A percentile compares a stretch with the other conserved stretches of the same genome.
Conservation (phyloP, 2,888 invertebrate genomes). For the Pegoplata infirma region DNA sequence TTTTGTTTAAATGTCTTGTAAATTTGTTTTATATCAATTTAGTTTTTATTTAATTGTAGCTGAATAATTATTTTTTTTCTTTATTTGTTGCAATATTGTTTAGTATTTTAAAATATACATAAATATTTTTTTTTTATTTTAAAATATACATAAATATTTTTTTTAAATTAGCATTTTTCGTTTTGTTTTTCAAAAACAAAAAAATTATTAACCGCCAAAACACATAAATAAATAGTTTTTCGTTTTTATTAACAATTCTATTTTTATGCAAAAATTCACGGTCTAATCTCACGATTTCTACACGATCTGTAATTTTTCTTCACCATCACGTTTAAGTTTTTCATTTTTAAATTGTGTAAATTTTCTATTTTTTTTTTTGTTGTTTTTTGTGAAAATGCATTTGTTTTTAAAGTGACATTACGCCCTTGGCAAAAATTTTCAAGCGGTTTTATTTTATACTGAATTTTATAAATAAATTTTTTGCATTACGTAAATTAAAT, state of each 20-base stretch:
- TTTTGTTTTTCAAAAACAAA: constrained; percentile 29
- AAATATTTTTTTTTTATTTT: constrained; percentile 10
- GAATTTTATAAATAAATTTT: constrained; percentile 25
- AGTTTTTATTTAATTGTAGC: constrained; percentile 5
- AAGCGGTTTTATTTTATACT: constrained; percentile 27
- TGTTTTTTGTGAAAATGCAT: constrained; percentile 32
- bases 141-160: too few relatives aligned
- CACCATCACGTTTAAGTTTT: constrained; percentile 56
- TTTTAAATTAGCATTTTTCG: too few relatives aligned
- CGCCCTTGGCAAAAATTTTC: constrained; percentile 57
- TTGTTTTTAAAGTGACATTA: constrained; percentile 52
- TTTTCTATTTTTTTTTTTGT: constrained; percentile 7
- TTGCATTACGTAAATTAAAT: constrained; percentile 52
- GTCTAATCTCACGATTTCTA: constrained; percentile 55
- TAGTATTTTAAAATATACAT: not conserved
- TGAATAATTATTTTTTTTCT: constrained; percentile 38
- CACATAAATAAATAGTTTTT: constrained; percentile 35
- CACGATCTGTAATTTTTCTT: constrained; percentile 49
- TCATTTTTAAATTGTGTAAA: constrained; percentile 26
- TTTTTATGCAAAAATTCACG: constrained; percentile 52
- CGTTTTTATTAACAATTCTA: constrained; percentile 33
- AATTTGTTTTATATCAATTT: constrained; percentile 7
- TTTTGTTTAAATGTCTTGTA: constrained; percentile 16
- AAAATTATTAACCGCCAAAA: constrained; percentile 15
- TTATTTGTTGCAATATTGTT: too few relatives aligned